Evolutionary conservation across 2,888 invertebrate genomes (phyloP), one percentile per base, ranked within the genome.

Genomic region (Andricus curvator): DNA sequence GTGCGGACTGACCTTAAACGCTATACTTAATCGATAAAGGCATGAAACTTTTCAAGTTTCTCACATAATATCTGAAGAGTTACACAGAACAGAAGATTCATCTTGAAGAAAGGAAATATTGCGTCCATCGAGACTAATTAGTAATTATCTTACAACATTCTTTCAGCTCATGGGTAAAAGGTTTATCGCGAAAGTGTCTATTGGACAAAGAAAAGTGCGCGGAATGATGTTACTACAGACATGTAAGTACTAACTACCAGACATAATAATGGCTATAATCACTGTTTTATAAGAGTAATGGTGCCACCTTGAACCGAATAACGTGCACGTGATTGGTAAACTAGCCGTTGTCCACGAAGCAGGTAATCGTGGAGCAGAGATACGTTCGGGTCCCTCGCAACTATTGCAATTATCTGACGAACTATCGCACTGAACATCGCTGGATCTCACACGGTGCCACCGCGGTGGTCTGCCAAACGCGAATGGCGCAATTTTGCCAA

Each of bases 301-400:
- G 64, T 64, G 17, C 25, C 64, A 29, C 64, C 64, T 64, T 64
- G 64, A 64, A 29, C 64, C 64, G 8, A 64, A 64, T 64, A 62
- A 62, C 25, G 62, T 15, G 4, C 25, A 62, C 62, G 15, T 62
- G 62, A 25, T 64, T 29, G 64, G 64, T 17, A 64, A 64, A 29
- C 64, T 64, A 64, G 29, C 64, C 64, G 64, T 64, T 64, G 64
- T 29, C 64, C 64, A 64, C 64, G 29, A 22, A 60, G 60, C n/a
- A 56, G n/a, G n/a, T 56, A n/a, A 56, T 56, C n/a, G 9, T n/a
- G 6, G 56, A 56, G 56, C n/a, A 56, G n/a, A 62, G 4, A 62
- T 13, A 25, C 25, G 25, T 62, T 22, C 56, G 22, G 62, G 25
- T 62, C 62, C 15, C 15, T 22, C 1, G 25, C 13, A 62, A 62